These are phyloP conservation scores for Orycteropus afer DNA, from an alignment of 2,113 vertebrate genomes.

Conservation along the genomic window DNA sequence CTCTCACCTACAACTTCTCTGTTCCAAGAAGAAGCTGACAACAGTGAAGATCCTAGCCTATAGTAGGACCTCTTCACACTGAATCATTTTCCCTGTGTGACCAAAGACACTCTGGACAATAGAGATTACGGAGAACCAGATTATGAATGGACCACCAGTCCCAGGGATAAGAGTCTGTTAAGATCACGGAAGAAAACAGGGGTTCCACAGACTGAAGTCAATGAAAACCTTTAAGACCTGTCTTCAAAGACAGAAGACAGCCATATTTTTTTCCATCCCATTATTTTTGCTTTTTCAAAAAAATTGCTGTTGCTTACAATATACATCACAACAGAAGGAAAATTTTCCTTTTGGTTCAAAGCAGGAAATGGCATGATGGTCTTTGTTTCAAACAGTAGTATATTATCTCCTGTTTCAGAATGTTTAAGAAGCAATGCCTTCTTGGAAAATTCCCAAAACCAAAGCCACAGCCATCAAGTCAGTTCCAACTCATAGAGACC, in stretches of 20 bases:
- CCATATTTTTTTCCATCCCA: slow-evolving; percentile 93
- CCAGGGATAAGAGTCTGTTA: slow-evolving; percentile 58
- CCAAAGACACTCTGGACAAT: slow-evolving; percentile 71
- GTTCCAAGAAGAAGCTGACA: slow-evolving; percentile 65
- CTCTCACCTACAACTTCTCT: slow-evolving; percentile 29
- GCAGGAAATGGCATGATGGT: slow-evolving; percentile 90
- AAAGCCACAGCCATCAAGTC: too few species aligned
- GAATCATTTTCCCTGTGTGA: slow-evolving; percentile 49
- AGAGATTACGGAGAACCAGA: slow-evolving; percentile 57
- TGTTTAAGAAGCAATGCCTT: slow-evolving; percentile 93
- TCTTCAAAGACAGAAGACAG: slow-evolving; percentile 87
- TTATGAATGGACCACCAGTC: slow-evolving; percentile 47
- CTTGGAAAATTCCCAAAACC: slow-evolving; percentile 86
- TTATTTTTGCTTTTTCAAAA: slow-evolving; percentile 90
- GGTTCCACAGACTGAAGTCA: slow-evolving; percentile 46
- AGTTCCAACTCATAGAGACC: too few species aligned
- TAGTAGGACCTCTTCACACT: slow-evolving; percentile 74
- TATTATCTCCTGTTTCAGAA: slow-evolving; percentile 93
- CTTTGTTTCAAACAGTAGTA: slow-evolving; percentile 90
- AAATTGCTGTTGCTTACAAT: slow-evolving; percentile 91
- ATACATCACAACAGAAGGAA: slow-evolving; percentile 95
- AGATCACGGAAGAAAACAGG: background rate
- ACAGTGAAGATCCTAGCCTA: slow-evolving; percentile 73
- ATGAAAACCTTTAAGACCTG: slow-evolving; percentile 78
- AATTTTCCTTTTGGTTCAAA: slow-evolving; percentile 92